Conservation (phyloP, 2,888 invertebrate species). For the Lasioglossum calceatum region DNA sequence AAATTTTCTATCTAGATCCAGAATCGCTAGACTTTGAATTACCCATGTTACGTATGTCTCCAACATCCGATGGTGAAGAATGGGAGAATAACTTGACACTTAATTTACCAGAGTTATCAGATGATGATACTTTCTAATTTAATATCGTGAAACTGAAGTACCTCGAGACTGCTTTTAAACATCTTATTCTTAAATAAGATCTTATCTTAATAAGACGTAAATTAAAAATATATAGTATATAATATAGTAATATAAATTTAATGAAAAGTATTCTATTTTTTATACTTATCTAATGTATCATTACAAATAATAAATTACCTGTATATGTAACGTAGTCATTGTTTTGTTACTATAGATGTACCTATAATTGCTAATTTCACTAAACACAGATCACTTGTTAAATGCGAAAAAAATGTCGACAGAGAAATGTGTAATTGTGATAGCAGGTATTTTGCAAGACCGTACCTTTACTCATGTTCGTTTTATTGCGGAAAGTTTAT, state of each 20-base stretch:
- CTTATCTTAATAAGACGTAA: conserved; percentile 9
- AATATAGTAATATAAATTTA: conserved; percentile 13
- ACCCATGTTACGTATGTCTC: conserved; percentile 13
- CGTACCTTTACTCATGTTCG: conserved; percentile 85
- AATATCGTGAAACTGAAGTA: conserved; percentile 8
- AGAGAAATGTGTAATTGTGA: conserved; percentile 77
- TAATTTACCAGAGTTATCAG: conserved; percentile 60
- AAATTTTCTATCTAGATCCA: conserved; percentile 38
- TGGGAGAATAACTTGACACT: conserved; percentile 5
- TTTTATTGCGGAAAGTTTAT: conserved; percentile 86
- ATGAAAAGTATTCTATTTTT: conserved; percentile 19
- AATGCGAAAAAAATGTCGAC: conserved; percentile 51
- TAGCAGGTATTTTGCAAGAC: conserved; percentile 86
- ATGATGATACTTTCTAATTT: conserved; percentile 46
- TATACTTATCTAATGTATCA: neutral
- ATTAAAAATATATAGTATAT: conserved; percentile 23
- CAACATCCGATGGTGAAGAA: conserved; percentile 6
- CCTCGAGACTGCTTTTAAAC: conserved; percentile 21
- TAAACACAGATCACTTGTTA: conserved; percentile 34
- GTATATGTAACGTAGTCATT: neutral
- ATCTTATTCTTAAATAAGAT: neutral
- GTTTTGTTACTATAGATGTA: neutral
- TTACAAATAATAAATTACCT: conserved; percentile 18
- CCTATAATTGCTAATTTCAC: neutral
- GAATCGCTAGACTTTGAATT: conserved; percentile 38